phyloP scores from a whole-genome alignment of 2,113 vertebrate genomes.

The Rhodinocichla rosea region DNA sequence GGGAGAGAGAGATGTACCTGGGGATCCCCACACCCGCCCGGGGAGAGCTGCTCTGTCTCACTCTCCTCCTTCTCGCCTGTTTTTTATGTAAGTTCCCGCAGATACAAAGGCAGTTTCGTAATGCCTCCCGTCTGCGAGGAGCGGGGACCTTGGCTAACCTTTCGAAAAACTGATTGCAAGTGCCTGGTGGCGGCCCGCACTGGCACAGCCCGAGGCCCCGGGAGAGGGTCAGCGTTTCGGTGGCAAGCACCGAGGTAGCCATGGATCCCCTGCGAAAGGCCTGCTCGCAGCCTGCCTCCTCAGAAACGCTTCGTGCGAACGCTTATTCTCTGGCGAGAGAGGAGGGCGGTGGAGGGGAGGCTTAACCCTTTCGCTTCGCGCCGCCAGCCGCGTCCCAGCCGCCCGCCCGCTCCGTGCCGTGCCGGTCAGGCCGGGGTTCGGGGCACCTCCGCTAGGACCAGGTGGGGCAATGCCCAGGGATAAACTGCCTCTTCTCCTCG shows the following conservation, averaged over 20 bases:
- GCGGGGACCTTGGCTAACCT: conserved; percentile 72
- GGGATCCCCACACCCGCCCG: background rate
- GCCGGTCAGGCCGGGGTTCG: background rate
- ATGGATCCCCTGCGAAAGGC: conserved; percentile 55
- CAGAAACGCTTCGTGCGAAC: conserved; percentile 51
- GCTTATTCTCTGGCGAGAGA: conserved; percentile 49
- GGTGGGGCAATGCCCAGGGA: background rate
- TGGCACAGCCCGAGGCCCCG: conserved; percentile 16
- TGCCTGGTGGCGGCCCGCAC: conserved; percentile 48
- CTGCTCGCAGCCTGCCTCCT: conserved; percentile 64
- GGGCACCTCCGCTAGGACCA: background rate
- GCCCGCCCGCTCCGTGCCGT: background rate
- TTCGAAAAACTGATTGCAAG: conserved; percentile 65
- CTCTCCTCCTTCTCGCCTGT: background rate
- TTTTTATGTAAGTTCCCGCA: background rate
- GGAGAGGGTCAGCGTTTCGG: conserved; percentile 38
- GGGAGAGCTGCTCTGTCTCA: background rate
- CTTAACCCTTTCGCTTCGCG: conserved; percentile 39
- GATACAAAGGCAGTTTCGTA: conserved; percentile 68
- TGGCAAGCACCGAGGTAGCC: conserved; percentile 66
- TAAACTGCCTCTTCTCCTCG: background rate
- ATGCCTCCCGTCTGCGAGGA: conserved; percentile 62
- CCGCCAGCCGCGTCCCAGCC: background rate
- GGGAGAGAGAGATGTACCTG: background rate
- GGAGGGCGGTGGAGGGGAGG: conserved; percentile 37